phyloP scores from a whole-genome alignment of 1,140 invertebrate species.

The Lucilia sericata region DNA sequence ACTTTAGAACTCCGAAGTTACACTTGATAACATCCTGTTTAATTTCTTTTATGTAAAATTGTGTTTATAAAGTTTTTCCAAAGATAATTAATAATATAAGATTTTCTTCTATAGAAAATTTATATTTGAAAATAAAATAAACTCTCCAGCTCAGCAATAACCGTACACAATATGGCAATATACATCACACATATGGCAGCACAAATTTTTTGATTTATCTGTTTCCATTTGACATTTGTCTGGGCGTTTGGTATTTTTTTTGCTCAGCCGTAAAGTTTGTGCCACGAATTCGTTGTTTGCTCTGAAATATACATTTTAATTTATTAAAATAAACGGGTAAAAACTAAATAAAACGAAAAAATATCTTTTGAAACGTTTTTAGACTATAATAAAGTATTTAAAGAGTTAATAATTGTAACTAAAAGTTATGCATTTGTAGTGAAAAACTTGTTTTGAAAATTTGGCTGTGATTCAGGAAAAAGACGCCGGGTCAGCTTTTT shows the following conservation, averaged over 20 bases:
- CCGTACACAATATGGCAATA: too few relatives aligned
- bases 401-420: neutral
- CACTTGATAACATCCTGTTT: too few relatives aligned
- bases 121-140: too few relatives aligned
- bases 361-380: neutral
- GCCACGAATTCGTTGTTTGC: neutral
- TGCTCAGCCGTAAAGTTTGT: neutral
- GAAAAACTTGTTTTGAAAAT: neutral
- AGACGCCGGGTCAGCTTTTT: neutral
- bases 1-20: too few relatives aligned
- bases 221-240: neutral
- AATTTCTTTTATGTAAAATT: too few relatives aligned
- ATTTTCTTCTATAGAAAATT: too few relatives aligned
- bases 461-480: neutral
- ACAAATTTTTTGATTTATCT: neutral
- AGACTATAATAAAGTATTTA: neutral
- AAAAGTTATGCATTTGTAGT: neutral
- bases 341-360: neutral
- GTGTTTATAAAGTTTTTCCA: too few relatives aligned
- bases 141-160: too few relatives aligned
- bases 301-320: neutral
- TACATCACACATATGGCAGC: neutral
- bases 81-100: too few relatives aligned
- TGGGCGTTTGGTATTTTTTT: slow-evolving; percentile 17
- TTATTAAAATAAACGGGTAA: neutral